Evolutionary conservation across 2,888 invertebrate species (phyloP), one percentile per base, ranked within the genome.

Genomic region (Watsonalla cultraria): DNA sequence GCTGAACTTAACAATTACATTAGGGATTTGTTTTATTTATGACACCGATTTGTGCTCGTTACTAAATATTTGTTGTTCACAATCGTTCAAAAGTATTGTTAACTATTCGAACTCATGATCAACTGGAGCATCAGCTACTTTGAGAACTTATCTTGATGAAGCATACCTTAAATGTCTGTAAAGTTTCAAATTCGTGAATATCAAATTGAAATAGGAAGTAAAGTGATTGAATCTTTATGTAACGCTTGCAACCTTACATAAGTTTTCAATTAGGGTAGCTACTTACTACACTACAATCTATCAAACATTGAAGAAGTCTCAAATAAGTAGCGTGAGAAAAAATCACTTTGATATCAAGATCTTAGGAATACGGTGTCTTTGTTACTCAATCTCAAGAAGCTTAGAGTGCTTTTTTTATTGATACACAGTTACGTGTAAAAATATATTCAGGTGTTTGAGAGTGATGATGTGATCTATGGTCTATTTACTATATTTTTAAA

Each of bases 161-260:
- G 24, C 24, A 24, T 24, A 24, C 24, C 24, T 24, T 7, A 37
- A 37, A 37, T 37, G 37, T 9, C 37, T 37, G 37, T 37, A 37
- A 37, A 37, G 9, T 9, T 37, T 37, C 7, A 9, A 7, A 45
- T n/a, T n/a, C 13, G 35, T 48, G 11, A 35, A 48, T 37, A 48
- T 48, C 34, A 13, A 48, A 35, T 13, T 13, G 48, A 35, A 48
- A 35, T 48, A 48, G 60, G 56, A 54, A 55, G 46, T 53, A 50
- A 35, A 14, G 56, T 50, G 47, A 46, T 53, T 53, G 51, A 45
- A 51, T 49, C 24, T 53, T 59, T 55, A 55, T 52, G 57, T 47
- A 63, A 65, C 51, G 54, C 42, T 56, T 54, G 46, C 54, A 45
- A 53, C 55, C 13, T 68, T 65, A 59, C 57, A 54, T 53, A 68